Conservation (phyloP, 2,888 invertebrate genomes). For the Diplazon laetatorius region DNA sequence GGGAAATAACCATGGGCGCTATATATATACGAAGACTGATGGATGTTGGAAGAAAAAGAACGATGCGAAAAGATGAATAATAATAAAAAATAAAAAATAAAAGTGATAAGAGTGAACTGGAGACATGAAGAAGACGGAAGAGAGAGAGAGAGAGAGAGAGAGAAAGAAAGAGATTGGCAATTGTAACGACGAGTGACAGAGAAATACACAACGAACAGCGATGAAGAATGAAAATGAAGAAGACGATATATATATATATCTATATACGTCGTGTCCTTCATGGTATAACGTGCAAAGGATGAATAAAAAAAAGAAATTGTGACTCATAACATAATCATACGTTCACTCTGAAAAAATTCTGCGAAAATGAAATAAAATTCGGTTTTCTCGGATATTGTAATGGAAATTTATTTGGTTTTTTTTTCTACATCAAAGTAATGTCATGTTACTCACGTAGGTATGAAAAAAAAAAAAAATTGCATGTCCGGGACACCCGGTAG, state of each 20-base stretch:
- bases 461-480: too few relatives aligned
- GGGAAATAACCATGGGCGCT: slow-evolving; percentile 37
- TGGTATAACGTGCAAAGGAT: slow-evolving; percentile 3
- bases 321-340: too few relatives aligned
- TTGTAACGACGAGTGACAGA: background rate
- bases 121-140: slow-evolving; percentile 6
- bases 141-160: background rate
- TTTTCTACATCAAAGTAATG: too few relatives aligned
- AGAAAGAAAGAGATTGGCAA: background rate
- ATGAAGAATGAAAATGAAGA: slow-evolving; percentile 9
- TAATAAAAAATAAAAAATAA: slow-evolving; percentile 33
- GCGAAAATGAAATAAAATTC: too few relatives aligned
- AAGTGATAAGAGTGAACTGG: background rate
- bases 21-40: slow-evolving; percentile 22
- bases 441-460: too few relatives aligned
- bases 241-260: background rate
- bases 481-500: too few relatives aligned
- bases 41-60: background rate
- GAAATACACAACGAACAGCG: slow-evolving; percentile 14
- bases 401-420: too few relatives aligned
- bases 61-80: slow-evolving; percentile 31
- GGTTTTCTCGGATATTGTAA: too few relatives aligned
- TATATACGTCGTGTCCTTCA: background rate
- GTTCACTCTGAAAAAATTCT: background rate
- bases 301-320: background rate